A percentile compares a stretch with the other conserved stretches of the same genome.
phyloP scores from a whole-genome alignment of 2,797 vertebrate genomes.

The Sebastes goodei region DNA sequence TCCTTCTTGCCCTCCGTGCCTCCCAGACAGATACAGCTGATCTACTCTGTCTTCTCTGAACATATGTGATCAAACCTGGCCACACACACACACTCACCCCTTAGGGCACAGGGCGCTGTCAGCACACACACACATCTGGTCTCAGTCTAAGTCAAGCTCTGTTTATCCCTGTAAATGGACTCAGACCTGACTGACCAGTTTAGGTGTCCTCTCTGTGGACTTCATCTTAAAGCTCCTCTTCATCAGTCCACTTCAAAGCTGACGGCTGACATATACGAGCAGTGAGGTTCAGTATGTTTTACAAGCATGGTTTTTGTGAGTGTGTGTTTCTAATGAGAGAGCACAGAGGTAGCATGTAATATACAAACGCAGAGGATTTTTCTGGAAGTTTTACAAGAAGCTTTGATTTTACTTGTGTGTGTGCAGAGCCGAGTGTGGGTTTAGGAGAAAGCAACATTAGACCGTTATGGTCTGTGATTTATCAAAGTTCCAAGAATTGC shows the following conservation, averaged over 20 bases:
- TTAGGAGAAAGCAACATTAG: background rate
- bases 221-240: constrained; percentile 7
- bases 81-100: constrained; percentile 5
- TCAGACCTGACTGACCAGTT: constrained; percentile 23
- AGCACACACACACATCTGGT: constrained; percentile 32
- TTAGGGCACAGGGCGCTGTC: background rate
- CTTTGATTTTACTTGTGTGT: constrained; percentile 12
- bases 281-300: constrained; percentile 13
- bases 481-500: background rate
- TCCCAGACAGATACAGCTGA: background rate
- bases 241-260: constrained; percentile 35
- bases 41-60: constrained; percentile 1
- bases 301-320: background rate
- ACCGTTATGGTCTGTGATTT: background rate
- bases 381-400: constrained; percentile 6
- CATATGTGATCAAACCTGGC: constrained; percentile 20
- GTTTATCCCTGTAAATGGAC: constrained; percentile 42
- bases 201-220: background rate
- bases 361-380: background rate
- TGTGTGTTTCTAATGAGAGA: constrained; percentile 21
- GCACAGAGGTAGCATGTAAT: background rate
- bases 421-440: background rate
- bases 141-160: constrained; percentile 22
- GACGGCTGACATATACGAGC: constrained; percentile 12
- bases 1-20: background rate